phyloP scores from a whole-genome alignment of 2,797 vertebrate species.

The Paguma larvata region DNA sequence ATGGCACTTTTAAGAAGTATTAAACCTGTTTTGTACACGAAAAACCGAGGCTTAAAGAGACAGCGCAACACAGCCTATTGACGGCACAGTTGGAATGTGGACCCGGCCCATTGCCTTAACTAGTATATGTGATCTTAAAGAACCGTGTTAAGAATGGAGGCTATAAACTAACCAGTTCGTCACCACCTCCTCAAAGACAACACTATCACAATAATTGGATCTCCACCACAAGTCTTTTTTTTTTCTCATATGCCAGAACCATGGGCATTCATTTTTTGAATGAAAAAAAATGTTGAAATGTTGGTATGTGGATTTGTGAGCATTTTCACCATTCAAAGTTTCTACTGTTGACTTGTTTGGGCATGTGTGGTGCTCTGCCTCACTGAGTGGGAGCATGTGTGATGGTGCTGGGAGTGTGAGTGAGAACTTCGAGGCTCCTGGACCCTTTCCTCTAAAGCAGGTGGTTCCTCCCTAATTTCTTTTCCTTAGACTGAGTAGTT shows the following conservation, averaged over 20 bases:
- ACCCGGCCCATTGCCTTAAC: not conserved
- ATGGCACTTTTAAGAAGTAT: not conserved
- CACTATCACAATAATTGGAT: not conserved
- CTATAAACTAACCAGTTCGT: not conserved
- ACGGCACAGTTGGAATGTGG: not conserved
- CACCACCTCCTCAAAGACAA: not conserved
- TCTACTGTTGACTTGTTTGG: not conserved
- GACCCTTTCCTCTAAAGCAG: not conserved
- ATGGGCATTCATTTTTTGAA: not conserved
- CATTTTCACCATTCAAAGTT: not conserved
- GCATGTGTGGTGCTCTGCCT: rapidly evolving
- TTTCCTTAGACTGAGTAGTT: not conserved
- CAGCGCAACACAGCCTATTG: not conserved
- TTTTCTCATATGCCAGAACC: not conserved
- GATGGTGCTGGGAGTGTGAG: not conserved
- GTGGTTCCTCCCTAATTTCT: not conserved
- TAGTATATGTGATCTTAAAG: not conserved
- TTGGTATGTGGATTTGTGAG: not conserved
- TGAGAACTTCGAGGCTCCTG: not conserved
- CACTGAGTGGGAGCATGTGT: not conserved
- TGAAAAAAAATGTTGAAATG: not conserved
- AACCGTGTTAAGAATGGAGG: not conserved
- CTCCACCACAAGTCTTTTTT: not conserved
- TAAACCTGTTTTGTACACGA: not conserved
- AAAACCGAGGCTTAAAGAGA: not conserved